A percentile compares a stretch with the other conserved stretches of the same genome.
These are phyloP conservation scores for Drosophila setosimentum DNA, from an alignment of 2,888 invertebrate species.

Conservation along the genomic window DNA sequence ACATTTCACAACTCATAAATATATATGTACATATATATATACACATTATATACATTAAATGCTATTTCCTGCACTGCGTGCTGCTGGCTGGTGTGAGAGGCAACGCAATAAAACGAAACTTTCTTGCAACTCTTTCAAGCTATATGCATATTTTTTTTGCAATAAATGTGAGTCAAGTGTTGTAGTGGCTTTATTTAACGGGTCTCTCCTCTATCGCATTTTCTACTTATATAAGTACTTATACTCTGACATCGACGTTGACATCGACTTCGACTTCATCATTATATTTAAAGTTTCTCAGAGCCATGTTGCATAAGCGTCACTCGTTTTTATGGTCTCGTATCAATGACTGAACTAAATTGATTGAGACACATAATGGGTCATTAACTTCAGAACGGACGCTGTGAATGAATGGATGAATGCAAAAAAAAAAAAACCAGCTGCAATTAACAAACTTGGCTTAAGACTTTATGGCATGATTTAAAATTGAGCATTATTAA, in stretches of 20 bases:
- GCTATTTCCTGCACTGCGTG: conserved; percentile 4
- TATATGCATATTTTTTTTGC: conserved; percentile 17
- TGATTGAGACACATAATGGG: conserved; percentile 22
- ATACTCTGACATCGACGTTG: background rate
- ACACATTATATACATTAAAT: background rate
- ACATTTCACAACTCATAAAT: conserved; percentile 10
- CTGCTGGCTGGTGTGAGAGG: conserved; percentile 12
- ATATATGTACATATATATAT: background rate
- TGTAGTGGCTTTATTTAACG: background rate
- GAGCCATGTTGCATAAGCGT: conserved; percentile 43
- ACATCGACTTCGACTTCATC: conserved; percentile 10
- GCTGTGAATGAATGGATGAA: background rate
- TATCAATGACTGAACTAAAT: conserved; percentile 54
- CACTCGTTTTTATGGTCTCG: conserved; percentile 35
- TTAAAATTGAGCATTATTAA: background rate
- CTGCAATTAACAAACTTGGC: conserved; percentile 18
- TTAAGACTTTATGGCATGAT: background rate
- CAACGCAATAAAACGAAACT: conserved; percentile 16
- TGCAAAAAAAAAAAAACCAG: background rate
- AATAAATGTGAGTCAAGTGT: conserved; percentile 38
- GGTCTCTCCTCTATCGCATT: background rate
- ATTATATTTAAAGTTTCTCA: conserved; percentile 46
- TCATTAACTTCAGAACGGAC: conserved; percentile 28
- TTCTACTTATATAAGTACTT: conserved; percentile 10
- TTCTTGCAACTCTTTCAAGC: conserved; percentile 5